Percentiles rank a stretch among this genome's conserved stretches.
These are phyloP conservation scores for Ashinkailepas kermadecensis DNA, from an alignment of 2,888 invertebrate genomes.

Conservation along the genomic window DNA sequence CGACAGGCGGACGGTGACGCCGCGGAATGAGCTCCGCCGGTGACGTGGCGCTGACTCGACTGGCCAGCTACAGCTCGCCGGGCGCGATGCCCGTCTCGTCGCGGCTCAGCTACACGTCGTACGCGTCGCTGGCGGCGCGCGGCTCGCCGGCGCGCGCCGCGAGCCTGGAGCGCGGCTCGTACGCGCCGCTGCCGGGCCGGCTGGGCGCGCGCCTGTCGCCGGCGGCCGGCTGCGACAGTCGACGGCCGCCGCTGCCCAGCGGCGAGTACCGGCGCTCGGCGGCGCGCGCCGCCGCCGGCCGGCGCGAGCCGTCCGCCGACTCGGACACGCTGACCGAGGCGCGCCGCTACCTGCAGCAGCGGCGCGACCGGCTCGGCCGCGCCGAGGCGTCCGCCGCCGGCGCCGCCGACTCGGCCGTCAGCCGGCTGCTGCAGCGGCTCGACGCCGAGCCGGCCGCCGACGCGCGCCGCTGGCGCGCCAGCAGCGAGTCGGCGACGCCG, in stretches of 20 bases:
- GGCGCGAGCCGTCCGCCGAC: background rate
- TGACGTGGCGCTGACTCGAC: background rate
- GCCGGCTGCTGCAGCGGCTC: background rate
- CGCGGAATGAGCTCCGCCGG: background rate
- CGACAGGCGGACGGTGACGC: background rate
- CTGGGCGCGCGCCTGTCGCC: background rate
- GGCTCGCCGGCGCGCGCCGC: background rate
- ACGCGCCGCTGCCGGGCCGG: background rate
- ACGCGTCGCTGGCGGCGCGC: background rate
- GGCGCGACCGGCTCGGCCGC: background rate
- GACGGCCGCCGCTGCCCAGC: slow-evolving; percentile 8
- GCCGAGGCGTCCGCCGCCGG: background rate
- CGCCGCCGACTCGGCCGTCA: background rate
- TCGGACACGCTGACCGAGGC: background rate
- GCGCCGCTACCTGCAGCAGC: background rate
- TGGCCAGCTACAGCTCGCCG: background rate
- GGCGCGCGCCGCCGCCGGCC: background rate
- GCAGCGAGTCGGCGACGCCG: no score
- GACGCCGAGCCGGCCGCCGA: background rate
- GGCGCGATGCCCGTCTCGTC: background rate
- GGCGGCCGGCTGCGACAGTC: background rate
- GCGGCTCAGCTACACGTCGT: background rate
- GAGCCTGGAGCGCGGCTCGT: background rate
- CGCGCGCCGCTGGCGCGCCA: background rate
- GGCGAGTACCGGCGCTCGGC: background rate